A percentile compares a stretch with the other conserved stretches of the same genome.
These are phyloP conservation scores for Neuroscelio doddi DNA, from an alignment of 2,888 invertebrate species.

Conservation along the genomic window DNA sequence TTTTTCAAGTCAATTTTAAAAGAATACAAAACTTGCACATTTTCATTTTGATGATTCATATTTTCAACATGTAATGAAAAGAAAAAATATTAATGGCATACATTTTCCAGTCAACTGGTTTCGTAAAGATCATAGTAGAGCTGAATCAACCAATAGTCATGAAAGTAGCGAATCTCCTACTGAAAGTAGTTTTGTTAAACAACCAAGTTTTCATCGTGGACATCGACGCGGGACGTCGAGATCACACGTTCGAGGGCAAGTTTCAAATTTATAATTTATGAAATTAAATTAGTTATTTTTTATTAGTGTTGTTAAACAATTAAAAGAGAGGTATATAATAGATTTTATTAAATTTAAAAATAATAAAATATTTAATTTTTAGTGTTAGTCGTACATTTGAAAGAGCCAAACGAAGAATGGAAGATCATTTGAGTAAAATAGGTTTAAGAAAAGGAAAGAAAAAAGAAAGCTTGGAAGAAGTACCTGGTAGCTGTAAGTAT, in stretches of 20 bases:
- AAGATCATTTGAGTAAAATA: slow-evolving; percentile 89
- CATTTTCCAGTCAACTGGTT: slow-evolving; percentile 74
- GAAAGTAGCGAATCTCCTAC: slow-evolving; percentile 75
- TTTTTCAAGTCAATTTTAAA: not conserved
- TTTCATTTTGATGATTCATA: too few relatives aligned
- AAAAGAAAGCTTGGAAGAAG: slow-evolving; percentile 91
- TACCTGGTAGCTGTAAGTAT: slow-evolving; percentile 82
- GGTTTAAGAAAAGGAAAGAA: slow-evolving; percentile 88
- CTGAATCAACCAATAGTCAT: slow-evolving; percentile 74
- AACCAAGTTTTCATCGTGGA: slow-evolving; percentile 72
- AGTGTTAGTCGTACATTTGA: slow-evolving; percentile 81
- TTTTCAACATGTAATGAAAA: not conserved
- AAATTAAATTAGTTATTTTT: too few relatives aligned
- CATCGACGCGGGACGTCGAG: slow-evolving; percentile 60
- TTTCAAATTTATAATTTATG: slow-evolving; percentile 8
- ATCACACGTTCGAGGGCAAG: slow-evolving; percentile 61
- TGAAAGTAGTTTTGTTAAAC: slow-evolving; percentile 73
- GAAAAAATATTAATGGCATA: slow-evolving; percentile 4
- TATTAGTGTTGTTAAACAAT: not conserved
- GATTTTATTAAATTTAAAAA: not conserved
- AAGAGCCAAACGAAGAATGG: slow-evolving; percentile 90
- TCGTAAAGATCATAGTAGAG: slow-evolving; percentile 73
- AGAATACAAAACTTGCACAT: not conserved
- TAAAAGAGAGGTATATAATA: not conserved
- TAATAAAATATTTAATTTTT: slow-evolving; percentile 4